These are phyloP conservation scores for Pocillopora damicornis DNA, from an alignment of 64 coral and sea anemone genomes.

Conservation along the genomic window DNA sequence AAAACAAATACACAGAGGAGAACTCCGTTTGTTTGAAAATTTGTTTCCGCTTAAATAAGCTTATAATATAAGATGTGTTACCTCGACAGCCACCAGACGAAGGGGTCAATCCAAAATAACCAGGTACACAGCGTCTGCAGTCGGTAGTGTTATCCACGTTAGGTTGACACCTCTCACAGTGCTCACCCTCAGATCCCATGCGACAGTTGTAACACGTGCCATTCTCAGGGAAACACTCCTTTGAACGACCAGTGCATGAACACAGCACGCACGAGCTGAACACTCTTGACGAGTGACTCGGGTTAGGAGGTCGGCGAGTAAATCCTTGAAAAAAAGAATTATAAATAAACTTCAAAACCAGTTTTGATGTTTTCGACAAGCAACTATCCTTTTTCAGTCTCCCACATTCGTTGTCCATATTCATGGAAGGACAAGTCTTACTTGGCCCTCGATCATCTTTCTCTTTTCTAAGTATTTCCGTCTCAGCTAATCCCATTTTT, in stretches of 20 bases:
- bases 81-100: slow-evolving; percentile 70
- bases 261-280: slow-evolving; percentile 57
- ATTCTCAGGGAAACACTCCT: slow-evolving; percentile 69
- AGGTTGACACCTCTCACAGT: slow-evolving; percentile 69
- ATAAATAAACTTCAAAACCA: neutral
- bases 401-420: too few species aligned
- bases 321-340: slow-evolving; percentile 45
- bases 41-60: too few species aligned
- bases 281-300: neutral
- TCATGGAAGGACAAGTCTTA: too few species aligned
- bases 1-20: neutral
- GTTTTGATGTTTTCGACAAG: too few species aligned
- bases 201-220: slow-evolving; percentile 82
- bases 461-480: too few species aligned
- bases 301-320: slow-evolving; percentile 23
- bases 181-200: slow-evolving; percentile 70
- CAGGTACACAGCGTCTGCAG: slow-evolving; percentile 61
- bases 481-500: too few species aligned
- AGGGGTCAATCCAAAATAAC: slow-evolving; percentile 68
- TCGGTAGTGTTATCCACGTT: slow-evolving; percentile 79
- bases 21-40: too few species aligned
- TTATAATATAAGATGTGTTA: neutral
- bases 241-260: slow-evolving; percentile 68
- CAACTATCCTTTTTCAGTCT: too few species aligned
- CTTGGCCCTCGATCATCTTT: too few species aligned